Percentiles rank a stretch among this genome's conserved stretches.
These are phyloP conservation scores for Myocastor coypus DNA, from an alignment of 2,113 vertebrate species.

Conservation along the genomic window DNA sequence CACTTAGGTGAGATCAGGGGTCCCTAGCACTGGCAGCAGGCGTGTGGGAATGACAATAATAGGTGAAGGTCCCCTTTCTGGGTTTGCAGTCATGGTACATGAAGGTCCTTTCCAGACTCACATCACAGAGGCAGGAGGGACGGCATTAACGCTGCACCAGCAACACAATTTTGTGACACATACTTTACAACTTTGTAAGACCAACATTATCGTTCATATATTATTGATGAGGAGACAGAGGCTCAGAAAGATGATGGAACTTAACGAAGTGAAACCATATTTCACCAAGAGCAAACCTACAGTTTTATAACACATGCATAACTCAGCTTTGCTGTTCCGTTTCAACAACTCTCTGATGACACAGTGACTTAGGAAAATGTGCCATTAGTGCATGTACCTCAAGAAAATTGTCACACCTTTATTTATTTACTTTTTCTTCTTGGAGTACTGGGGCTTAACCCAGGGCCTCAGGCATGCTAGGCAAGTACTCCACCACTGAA, in stretches of 20 bases:
- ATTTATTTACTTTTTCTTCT: not conserved
- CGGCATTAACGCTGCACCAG: not conserved
- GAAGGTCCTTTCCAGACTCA: not conserved
- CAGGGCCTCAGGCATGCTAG: not conserved
- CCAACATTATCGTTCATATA: not conserved
- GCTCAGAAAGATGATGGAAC: not conserved
- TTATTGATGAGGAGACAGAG: not conserved
- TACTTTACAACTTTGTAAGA: not conserved
- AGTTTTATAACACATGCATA: not conserved
- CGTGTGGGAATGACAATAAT: not conserved
- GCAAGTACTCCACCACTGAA: not conserved
- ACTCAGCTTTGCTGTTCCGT: not conserved
- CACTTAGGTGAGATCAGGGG: not conserved
- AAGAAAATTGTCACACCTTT: not conserved
- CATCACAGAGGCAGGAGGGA: not conserved
- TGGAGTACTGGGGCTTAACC: not conserved
- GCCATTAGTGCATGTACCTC: not conserved
- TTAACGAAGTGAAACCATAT: not conserved
- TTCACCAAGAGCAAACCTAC: not conserved
- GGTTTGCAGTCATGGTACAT: not conserved
- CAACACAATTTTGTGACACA: fast-evolving
- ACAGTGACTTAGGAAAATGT: not conserved
- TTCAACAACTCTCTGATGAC: not conserved
- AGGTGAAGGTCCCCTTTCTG: not conserved
- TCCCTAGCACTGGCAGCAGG: not conserved